phyloP scores from a whole-genome alignment of 2,797 vertebrate species.

The Graptemys geographica region DNA sequence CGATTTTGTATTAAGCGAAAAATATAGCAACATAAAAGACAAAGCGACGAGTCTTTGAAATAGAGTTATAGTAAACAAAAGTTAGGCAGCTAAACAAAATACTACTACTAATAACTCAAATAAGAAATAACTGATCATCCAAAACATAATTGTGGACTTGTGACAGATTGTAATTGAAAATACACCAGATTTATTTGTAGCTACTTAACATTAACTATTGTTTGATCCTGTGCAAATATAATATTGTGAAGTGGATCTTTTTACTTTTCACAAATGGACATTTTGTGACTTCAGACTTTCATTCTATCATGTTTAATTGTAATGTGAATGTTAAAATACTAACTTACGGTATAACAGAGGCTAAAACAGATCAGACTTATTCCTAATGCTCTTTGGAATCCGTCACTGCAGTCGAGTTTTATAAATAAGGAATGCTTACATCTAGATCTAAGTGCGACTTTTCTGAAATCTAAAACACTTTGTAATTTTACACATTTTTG shows the following conservation, averaged over 20 bases:
- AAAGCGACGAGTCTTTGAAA: background rate
- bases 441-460: background rate
- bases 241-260: background rate
- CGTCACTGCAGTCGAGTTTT: background rate
- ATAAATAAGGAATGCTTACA: background rate
- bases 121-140: background rate
- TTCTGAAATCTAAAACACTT: background rate
- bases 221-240: background rate
- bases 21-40: background rate
- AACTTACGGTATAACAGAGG: background rate
- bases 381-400: background rate
- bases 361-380: background rate
- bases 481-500: constrained; percentile 47
- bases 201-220: background rate
- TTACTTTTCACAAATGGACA: background rate
- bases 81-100: background rate
- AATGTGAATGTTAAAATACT: background rate
- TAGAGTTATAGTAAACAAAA: background rate
- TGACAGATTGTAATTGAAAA: background rate
- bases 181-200: background rate
- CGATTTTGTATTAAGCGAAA: constrained; percentile 7
- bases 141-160: background rate
- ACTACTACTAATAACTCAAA: background rate
- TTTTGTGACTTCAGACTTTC: background rate
- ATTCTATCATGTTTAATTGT: background rate